Evolutionary conservation across 2,888 invertebrate genomes (phyloP), one percentile per base, ranked within the genome.

Genomic region (Rhingia campestris): DNA sequence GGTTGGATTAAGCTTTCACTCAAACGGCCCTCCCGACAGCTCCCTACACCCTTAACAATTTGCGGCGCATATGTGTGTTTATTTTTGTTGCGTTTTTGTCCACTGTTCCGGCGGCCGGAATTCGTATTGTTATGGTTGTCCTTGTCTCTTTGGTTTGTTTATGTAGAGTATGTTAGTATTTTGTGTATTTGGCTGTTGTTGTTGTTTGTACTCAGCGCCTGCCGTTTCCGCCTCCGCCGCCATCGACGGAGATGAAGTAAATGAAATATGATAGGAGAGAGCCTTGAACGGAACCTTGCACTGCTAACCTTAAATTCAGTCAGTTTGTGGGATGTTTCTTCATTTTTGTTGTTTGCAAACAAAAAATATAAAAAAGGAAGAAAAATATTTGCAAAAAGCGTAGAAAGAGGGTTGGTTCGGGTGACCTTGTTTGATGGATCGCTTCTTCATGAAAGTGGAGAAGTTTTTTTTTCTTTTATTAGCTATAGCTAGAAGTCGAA

Each of bases 251-350:
- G 64, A 70, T 64, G 64, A 59, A 70, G 51, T 47, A 67, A 66
- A 73, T 72, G 72, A 79, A 64, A 72, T 79, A 54, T 73, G 79
- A 79, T 66, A 53, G 66, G 33, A 63, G 12, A 66, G 41, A 79
- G 41, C 82, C 79, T 82, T 82, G 82, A 82, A 79, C 82, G 73
- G 41, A 79, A 64, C 77, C 77, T 79, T 82, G 82, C 73, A 77
- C 67, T 77, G 39, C 47, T 82, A 69, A 67, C 73, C 82, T 79
- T 77, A 79, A 74, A 74, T 58, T 74, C 47, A 79, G 67, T 77
- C 73, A 67, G 41, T 14, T 58, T 67, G 82, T 73, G 77, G 56
- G 73, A 45, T 64, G 35, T 41, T 61, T 33, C 41, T 10, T 61
- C n/a, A 10, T 56, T 6, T 47, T 12, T 41, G 45, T 54, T 49